Conservation (phyloP, 2,113 vertebrate species). For the Labeo catla region DNA sequence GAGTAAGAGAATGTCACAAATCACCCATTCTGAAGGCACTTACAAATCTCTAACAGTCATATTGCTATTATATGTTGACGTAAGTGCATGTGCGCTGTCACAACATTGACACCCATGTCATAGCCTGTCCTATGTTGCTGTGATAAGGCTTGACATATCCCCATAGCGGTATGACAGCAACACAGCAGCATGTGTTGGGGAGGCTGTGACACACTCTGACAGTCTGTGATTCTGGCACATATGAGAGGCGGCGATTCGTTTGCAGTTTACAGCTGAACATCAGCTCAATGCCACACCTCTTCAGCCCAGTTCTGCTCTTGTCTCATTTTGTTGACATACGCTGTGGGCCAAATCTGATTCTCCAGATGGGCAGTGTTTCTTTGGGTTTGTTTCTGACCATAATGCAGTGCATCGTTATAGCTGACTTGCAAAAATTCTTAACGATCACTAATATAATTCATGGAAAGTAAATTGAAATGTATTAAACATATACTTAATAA, state of each 20-base stretch:
- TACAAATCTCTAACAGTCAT: not conserved
- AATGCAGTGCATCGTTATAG: not conserved
- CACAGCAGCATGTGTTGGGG: conserved; percentile 4
- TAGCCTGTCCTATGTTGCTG: not conserved
- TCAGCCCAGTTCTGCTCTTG: not conserved
- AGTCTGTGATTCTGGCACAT: not conserved
- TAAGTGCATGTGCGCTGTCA: not conserved
- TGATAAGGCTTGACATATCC: conserved; percentile 25
- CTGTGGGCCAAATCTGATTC: not conserved
- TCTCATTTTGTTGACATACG: conserved; percentile 4
- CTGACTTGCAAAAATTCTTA: not conserved
- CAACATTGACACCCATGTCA: not conserved
- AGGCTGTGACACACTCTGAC: not conserved
- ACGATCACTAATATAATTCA: too few species aligned
- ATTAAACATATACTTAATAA: too few species aligned
- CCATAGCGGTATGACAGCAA: conserved; percentile 5
- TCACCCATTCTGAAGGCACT: not conserved
- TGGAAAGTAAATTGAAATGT: too few species aligned
- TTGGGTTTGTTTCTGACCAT: conserved; percentile 5
- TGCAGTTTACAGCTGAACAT: not conserved
- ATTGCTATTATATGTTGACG: not conserved
- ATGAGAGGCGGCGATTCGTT: not conserved
- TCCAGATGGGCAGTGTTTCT: conserved; percentile 6
- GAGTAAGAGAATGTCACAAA: not conserved
- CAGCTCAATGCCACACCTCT: not conserved